Percentiles rank a stretch among this genome's conserved stretches.
phyloP scores from a whole-genome alignment of 2,113 vertebrate genomes.

The Bothrops jararaca region DNA sequence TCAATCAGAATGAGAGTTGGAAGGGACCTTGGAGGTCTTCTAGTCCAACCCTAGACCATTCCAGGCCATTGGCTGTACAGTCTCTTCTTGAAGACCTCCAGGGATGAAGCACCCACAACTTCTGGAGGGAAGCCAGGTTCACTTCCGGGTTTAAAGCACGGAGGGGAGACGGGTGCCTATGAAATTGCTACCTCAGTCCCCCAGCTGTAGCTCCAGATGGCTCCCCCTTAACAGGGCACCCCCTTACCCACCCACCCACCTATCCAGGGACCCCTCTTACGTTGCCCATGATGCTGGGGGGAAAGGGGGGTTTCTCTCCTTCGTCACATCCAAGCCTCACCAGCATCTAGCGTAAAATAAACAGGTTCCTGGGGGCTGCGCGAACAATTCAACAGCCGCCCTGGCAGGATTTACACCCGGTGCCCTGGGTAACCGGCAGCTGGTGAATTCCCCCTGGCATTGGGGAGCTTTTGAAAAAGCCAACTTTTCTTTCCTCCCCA shows the following conservation, averaged over 20 bases:
- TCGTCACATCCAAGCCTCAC: not conserved
- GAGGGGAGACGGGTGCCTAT: not conserved
- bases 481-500: slow-evolving; percentile 11
- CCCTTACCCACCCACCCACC: slow-evolving; percentile 64
- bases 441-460: slow-evolving; percentile 42
- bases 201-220: not conserved
- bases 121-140: not conserved
- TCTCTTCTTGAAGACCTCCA: too few relatives aligned
- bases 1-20: not conserved
- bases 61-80: too few relatives aligned
- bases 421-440: slow-evolving; percentile 57
- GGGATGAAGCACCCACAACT: too few relatives aligned
- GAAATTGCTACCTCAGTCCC: not conserved
- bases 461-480: slow-evolving; percentile 4
- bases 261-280: slow-evolving; percentile 62
- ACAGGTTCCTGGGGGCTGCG: slow-evolving; percentile 18
- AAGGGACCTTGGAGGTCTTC: too few relatives aligned
- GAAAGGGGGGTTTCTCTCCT: slow-evolving; percentile 8
- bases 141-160: not conserved
- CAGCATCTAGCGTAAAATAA: not conserved
- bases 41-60: too few relatives aligned
- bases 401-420: too few relatives aligned
- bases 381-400: slow-evolving; percentile 54
- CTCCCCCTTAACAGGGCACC: too few relatives aligned
- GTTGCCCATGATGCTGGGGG: slow-evolving; percentile 56